A percentile compares a stretch with the other conserved stretches of the same genome.
Conservation (phyloP, 2,888 invertebrate species). For the Tinea semifulvella region DNA sequence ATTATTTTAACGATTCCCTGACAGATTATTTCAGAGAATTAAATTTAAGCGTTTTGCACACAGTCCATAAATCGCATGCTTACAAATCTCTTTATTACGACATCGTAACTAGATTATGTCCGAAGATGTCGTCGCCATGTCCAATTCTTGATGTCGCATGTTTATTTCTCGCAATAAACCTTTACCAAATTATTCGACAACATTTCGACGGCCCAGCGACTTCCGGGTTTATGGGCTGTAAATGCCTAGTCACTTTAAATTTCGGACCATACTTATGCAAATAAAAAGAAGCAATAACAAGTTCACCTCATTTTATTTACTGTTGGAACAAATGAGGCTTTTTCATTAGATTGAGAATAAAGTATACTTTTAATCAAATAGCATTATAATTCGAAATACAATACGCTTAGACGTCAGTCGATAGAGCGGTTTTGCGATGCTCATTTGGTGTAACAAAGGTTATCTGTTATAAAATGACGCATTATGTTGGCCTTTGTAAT, state of each 20-base stretch:
- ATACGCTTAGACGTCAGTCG: too few relatives aligned
- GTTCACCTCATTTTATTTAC: too few relatives aligned
- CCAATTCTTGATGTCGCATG: conserved; percentile 45
- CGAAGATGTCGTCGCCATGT: conserved; percentile 53
- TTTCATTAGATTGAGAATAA: too few relatives aligned
- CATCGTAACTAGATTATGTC: conserved; percentile 66
- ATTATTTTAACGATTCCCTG: conserved; percentile 59
- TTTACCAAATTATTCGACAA: conserved; percentile 45
- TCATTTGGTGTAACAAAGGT: too few relatives aligned
- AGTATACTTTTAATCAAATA: too few relatives aligned
- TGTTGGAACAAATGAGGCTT: too few relatives aligned
- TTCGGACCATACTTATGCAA: not conserved
- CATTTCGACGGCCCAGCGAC: conserved; percentile 43
- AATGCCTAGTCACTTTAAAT: conserved; percentile 24
- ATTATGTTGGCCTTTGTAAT: too few relatives aligned
- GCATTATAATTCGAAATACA: too few relatives aligned
- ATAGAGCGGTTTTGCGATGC: too few relatives aligned
- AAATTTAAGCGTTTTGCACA: conserved; percentile 66
- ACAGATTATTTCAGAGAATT: conserved; percentile 66
- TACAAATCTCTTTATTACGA: conserved; percentile 68
- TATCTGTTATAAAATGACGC: too few relatives aligned
- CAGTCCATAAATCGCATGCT: conserved; percentile 64
- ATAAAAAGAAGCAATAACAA: not conserved
- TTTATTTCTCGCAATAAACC: conserved; percentile 54
- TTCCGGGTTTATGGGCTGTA: conserved; percentile 43